phyloP scores from a whole-genome alignment of 2,113 vertebrate species.

The Elachura formosa region DNA sequence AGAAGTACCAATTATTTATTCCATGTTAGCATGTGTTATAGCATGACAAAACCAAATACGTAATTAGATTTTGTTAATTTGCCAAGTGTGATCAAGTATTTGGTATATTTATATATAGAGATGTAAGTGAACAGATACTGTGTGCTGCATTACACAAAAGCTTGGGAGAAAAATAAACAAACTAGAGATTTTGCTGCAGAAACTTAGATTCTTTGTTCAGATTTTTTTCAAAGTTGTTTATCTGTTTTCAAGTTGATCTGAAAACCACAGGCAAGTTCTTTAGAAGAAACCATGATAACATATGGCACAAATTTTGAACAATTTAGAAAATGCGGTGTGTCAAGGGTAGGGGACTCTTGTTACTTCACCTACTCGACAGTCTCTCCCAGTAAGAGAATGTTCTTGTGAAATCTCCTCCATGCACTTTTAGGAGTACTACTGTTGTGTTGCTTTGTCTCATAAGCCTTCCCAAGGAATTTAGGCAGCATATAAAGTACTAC shows the following conservation, averaged over 20 bases:
- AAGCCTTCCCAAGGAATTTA: not conserved
- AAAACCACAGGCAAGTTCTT: not conserved
- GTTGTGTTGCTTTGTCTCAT: not conserved
- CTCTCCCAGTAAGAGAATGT: not conserved
- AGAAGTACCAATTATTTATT: not conserved
- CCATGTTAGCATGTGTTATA: not conserved
- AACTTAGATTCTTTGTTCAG: not conserved
- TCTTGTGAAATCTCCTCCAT: not conserved
- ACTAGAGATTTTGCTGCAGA: not conserved
- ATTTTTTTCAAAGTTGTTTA: not conserved
- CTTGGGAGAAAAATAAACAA: not conserved
- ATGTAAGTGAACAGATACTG: not conserved
- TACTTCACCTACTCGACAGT: accelerated
- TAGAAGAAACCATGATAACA: not conserved
- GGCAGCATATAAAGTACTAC: not conserved
- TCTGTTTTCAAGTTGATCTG: not conserved
- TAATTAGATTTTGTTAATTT: not conserved
- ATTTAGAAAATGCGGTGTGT: not conserved
- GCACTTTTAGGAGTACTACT: not conserved
- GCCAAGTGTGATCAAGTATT: not conserved
- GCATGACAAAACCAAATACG: not conserved
- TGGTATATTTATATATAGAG: not conserved
- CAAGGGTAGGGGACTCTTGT: not conserved
- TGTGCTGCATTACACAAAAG: not conserved
- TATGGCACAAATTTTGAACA: not conserved